Base-by-base conservation (phyloP, 2,113 vertebrate genomes). In the Lycocorax pyrrhopterus region DNA sequence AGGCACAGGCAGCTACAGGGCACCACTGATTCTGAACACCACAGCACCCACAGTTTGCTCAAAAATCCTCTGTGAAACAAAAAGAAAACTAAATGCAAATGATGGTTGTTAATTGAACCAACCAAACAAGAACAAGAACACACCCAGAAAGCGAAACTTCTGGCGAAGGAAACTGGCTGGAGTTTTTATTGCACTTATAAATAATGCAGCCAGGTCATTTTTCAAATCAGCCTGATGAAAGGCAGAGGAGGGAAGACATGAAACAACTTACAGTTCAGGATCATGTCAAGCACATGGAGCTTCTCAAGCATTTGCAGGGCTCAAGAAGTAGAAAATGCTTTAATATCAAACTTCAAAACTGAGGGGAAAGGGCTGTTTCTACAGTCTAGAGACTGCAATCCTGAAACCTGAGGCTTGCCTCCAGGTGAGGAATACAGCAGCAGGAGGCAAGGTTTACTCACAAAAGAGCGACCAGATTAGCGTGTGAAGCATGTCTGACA, bases 131-230 rank as follows among this genome's bases (percentile, higher is more conserved):
- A 91, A 87, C 72, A 94, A 41, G 75, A 95, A 88, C 83, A 94
- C 92, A 80, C 85, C 81, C 92, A 90, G 71, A 92, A 94, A 91
- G 90, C 1, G 0, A 96, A 96, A 95, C 81, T 96, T 91, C 91
- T 82, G 84, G 89, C 87, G 58, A 82, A 79, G 81, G 44, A 91
- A 96, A 73, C 55, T 55, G 82, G 85, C 63, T 92, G 29, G 55
- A 93, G 64, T 66, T 96, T 93, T 96, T 80, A 95, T 10, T 91
- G 83, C 32, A 30, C 56, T 92, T 89, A 72, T 0, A 94, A 96
- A 93, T 25, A 39, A 78, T 37, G 80, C 47, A 86, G 76, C 55
- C 82, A 90, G 82, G 72, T 78, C 47, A 60, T 67, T 95, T 86
- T 90, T 92, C 79, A 71, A 71, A 11, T 32, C 0, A 0, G 30